Evolutionary conservation across 2,888 invertebrate genomes (phyloP), one percentile per base, ranked within the genome.

Genomic region (Dermolepida albohirtum): DNA sequence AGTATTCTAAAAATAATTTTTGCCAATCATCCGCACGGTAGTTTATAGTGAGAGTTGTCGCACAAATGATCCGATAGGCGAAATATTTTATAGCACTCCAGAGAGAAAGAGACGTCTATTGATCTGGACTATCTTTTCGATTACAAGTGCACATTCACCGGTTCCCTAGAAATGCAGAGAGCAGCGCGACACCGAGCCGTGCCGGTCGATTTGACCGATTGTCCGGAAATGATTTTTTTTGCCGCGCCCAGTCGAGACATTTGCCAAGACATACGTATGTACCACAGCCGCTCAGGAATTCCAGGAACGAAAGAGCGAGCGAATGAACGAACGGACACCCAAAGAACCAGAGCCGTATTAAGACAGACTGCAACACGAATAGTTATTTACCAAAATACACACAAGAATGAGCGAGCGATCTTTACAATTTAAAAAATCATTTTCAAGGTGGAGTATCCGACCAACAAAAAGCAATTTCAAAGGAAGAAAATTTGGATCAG

Each of bases 191-290:
- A 34, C 29, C 14, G 47, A 11, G 12, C 14, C 8, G 47, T 22
- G 43, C 22, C 59, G 29, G 34, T 59, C 59, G 34, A 34, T 34
- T 34, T 34, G 47, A 22, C 47, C 22, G 44, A 34, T 22, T 22
- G 49, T 59, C 59, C 59, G 59, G 59, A 59, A 59, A 59, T 59
- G 59, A 59, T 16, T 59, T 59, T n/a, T 59, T 59, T 59, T 34
- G 59, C 59, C 59, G 59, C 59, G 47, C 59, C 59, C 59, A 59
- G 59, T 47, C 47, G 14, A 59, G 59, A 59, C 47, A 59, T 59
- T 59, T 44, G 47, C 47, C 59, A 62, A 62, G 47, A 49, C 59
- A 47, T 22, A 22, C 2, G 22, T 22, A 22, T 4, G 22, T 22
- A 22, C 22, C 34, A 47, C 59, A 47, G 47, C 34, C 47, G 29